Base-by-base conservation (phyloP, 2,113 vertebrate genomes). In the Phrynosoma platyrhinos region DNA sequence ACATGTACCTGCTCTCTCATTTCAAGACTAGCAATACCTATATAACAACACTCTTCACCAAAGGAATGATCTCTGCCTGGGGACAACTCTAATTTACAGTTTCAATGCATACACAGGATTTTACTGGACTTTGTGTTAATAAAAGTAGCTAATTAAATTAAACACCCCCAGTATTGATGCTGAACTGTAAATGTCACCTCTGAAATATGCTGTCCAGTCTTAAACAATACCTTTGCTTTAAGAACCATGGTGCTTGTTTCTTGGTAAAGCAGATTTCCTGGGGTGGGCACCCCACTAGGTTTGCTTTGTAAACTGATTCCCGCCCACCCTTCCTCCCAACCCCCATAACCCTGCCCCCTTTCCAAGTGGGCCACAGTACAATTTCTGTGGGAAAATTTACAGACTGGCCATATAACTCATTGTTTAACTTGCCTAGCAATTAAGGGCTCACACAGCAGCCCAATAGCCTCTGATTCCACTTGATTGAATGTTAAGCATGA, bases 131-230 rank as follows among this genome's bases (percentile, higher is more conserved):
- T 88, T 89, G 79, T 30, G n/a, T 94, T 94, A 88, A 94, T 91
- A 95, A 93, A 95, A 95, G 91, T 18, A 40, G 87, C 82, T 93
- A 95, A 94, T 94, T 95, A 94, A 92, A 86, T 92, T 93, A 94
- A 91, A 83, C 76, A 88, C 77, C 91, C 89, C 88, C 84, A 86
- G 71, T 94, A 94, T 88, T 94, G 92, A 92, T 90, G 83, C 86
- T 76, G 84, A 71, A 88, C 72, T 92, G 91, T 92, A 92, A 94
- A 93, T 88, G 66, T 87, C 90, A 92, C 87, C 78, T 87, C 83
- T 92, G 92, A 94, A 94, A 75, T 32, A 85, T 32, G 1, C 83
- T 53, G 75, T 52, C 55, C 6, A 0, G 92, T 88, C 92, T 92
- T n/a, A 86, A 92, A 92, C 79, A 69, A 7, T 76, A 0, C 14